Evolutionary conservation across 2,888 invertebrate genomes (phyloP).

Genomic region (Eilema depressum): DNA sequence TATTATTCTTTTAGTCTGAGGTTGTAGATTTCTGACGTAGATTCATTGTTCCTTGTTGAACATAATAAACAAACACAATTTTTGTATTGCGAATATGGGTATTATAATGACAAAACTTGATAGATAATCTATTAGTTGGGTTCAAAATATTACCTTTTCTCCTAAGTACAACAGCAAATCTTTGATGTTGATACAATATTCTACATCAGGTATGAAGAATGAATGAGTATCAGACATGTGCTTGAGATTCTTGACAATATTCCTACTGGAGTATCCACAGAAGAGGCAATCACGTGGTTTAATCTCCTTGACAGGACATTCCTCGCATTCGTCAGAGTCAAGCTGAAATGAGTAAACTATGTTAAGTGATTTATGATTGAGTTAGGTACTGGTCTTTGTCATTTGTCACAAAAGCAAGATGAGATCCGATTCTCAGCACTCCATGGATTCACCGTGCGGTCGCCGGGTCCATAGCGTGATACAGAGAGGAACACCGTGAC

Average conservation of each 20-base stretch:
- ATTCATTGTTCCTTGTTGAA: background rate
- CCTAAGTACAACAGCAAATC: slow-evolving; percentile 95
- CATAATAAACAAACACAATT: background rate
- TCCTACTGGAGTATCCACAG: slow-evolving; percentile 92
- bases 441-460: no score
- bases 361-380: background rate
- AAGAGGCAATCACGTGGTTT: slow-evolving; percentile 95
- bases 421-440: no score
- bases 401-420: no score
- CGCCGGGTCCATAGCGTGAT: no score
- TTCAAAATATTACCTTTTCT: slow-evolving; percentile 88
- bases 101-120: no score
- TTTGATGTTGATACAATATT: slow-evolving; percentile 94
- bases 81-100: no score
- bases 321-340: slow-evolving; percentile 94
- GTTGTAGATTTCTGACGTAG: no score
- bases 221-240: slow-evolving; percentile 98
- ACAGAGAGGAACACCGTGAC: no score
- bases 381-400: no score
- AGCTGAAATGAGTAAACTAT: slow-evolving; percentile 84
- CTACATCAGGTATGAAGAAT: slow-evolving; percentile 98
- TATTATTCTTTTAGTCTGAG: no score
- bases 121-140: background rate
- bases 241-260: slow-evolving; percentile 93
- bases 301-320: slow-evolving; percentile 89